Base-by-base conservation (phyloP, 2,797 vertebrate genomes). In the Labroides dimidiatus region DNA sequence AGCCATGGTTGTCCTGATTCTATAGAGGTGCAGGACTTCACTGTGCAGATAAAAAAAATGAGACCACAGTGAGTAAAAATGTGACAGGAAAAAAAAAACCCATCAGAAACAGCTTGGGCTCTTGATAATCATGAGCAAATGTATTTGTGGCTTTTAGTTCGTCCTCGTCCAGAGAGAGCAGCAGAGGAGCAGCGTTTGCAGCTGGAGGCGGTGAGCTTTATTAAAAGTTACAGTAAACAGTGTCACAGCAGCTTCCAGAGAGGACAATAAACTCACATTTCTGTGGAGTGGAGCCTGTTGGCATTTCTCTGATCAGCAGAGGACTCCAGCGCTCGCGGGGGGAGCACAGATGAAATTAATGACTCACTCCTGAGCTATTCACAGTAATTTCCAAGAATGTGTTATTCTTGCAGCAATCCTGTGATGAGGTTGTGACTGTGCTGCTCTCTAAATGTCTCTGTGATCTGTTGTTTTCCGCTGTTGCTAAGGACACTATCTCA, bases 401-500 rank as follows among this genome's bases (percentile, higher is more conserved):
- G 81, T 90, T 91, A 84, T 87, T 84, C 89, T 80, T 71, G 80
- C 81, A 74, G 79, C 55, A 78, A 82, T 17, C 63, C 72, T 87
- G 85, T 83, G 77, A 88, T 87, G 81, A 85, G 75, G 69, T 67
- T 74, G 51, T 81, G 81, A 74, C 88, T 42, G 19, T 45, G 14
- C 47, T 23, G 75, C 70, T 70, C 58, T 75, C 60, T 63, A 45
- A 75, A 82, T 69, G 42, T 36, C 64, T 87, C 84, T 88, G 86
- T 88, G 82, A 78, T 81, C 24, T 9, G 24, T 23, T 92, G 85
- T 91, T 92, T 85, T 69, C 77, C 21, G 48, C 73, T 0, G 90
- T 93, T 89, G 85, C 90, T 87, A 86, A 61, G 90, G 90, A 88
- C 71, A 87, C 87, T 78, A 85, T 91, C 90, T 78, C 10, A 65